Base-by-base conservation (phyloP, 2,888 invertebrate genomes). In the Micoletzkya japonica region DNA sequence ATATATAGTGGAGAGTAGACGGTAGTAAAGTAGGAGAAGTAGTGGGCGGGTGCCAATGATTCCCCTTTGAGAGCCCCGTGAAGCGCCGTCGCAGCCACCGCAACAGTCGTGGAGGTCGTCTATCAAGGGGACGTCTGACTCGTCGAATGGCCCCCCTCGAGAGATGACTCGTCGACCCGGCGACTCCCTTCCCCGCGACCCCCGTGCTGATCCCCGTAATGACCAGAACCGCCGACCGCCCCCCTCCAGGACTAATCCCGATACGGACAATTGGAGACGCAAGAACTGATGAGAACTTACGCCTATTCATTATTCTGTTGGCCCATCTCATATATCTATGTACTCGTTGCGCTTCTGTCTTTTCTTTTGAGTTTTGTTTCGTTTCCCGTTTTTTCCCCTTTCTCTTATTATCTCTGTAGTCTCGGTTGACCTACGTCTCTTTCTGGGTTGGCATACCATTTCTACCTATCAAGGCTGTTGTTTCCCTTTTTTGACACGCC, bases 291-390 rank as follows among this genome's bases (percentile, higher is more conserved):
- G n/a, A n/a, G n/a, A n/a, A n/a, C n/a, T n/a, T n/a, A n/a, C n/a
- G n/a, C n/a, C n/a, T n/a, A 44, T 44, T 44, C 7, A n/a, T 49
- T 63, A n/a, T 34, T 50, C 44, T 6, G 2, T 30, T 60, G 20
- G 50, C n/a, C 49, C n/a, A 32, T 32, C 49, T 50, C n/a, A 63
- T 7, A 49, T 63, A 63, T 61, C 61, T 2, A 30, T 32, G 14
- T 44, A 44, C 20, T 63, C 32, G 34, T 50, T 63, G 20, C 32
- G 49, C 50, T 63, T 50, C 50, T 32, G 44, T 63, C 34, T 32
- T 63, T 63, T 52, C 6, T 6, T n/a, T 24, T n/a, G 6, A 26
- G 32, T 28, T 26, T 32, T 34, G 20, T 26, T 26, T 28, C 28
- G 26, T 10, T 54, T 54, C 30, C 30, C 24, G 28, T 59, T 24